Base-by-base conservation (phyloP, 1,140 invertebrate species). In the Conopomorpha cramerella region DNA sequence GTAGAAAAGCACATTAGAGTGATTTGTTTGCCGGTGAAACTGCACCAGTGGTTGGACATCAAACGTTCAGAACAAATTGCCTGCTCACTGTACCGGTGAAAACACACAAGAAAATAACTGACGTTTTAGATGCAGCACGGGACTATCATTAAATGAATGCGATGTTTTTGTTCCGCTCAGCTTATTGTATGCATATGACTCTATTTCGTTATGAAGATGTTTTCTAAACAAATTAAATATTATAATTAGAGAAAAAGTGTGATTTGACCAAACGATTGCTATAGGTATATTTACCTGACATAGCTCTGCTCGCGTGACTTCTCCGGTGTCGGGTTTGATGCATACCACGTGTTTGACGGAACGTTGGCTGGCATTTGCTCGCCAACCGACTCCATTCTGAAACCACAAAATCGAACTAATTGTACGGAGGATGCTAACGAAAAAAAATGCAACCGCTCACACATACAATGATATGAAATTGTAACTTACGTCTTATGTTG, bases 401-500 rank as follows among this genome's bases (percentile, higher is more conserved):
- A 50, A 82, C 51, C 16, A n/a, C n/a, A n/a, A n/a, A n/a, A n/a
- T n/a, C n/a, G n/a, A n/a, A n/a, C n/a, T n/a, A n/a, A n/a, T n/a
- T n/a, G n/a, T n/a, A n/a, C n/a, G n/a, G n/a, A n/a, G n/a, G n/a
- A n/a, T n/a, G n/a, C n/a, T n/a, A n/a, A n/a, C n/a, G n/a, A n/a
- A n/a, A n/a, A n/a, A n/a, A n/a, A n/a, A n/a, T n/a, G n/a, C n/a
- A n/a, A n/a, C n/a, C n/a, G n/a, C n/a, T n/a, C n/a, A n/a, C n/a
- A n/a, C n/a, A n/a, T n/a, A n/a, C n/a, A n/a, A n/a, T n/a, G n/a
- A n/a, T n/a, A n/a, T n/a, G n/a, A n/a, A n/a, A n/a, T n/a, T n/a
- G n/a, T n/a, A 23, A 82, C 82, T 56, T 85, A 80, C 36, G 82
- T 81, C 52, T 86, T 85, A 56, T 86, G 84, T 34, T 86, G 59